Conservation (phyloP, 2,113 vertebrate genomes). For the Hymenochirus boettgeri region DNA sequence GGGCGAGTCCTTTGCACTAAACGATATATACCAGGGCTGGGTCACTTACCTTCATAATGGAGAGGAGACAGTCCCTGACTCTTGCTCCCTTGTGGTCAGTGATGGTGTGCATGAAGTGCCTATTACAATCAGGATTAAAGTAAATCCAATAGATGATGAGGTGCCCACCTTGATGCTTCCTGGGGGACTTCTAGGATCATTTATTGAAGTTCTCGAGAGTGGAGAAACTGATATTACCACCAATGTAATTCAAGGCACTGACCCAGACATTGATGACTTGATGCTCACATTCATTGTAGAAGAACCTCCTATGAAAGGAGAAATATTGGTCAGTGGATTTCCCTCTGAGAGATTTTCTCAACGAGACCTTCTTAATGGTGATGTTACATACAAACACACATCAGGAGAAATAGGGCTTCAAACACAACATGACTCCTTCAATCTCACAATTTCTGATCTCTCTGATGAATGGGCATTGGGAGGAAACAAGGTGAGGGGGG, state of each 20-base stretch:
- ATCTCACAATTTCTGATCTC: constrained; percentile 50
- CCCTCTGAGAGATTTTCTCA: constrained; percentile 53
- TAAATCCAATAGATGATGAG: constrained; percentile 47
- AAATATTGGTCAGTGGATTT: constrained; percentile 50
- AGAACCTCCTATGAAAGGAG: constrained; percentile 50
- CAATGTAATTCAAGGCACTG: constrained; percentile 46
- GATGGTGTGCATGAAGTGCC: constrained; percentile 53
- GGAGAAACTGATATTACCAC: constrained; percentile 50
- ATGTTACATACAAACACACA: constrained; percentile 52
- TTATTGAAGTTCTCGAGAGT: constrained; percentile 56
- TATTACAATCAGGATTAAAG: constrained; percentile 49
- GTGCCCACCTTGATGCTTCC: constrained; percentile 44
- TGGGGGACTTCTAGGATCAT: constrained; percentile 42
- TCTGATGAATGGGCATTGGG: constrained; percentile 47
- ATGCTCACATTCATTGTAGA: constrained; percentile 54
- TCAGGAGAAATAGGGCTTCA: constrained; percentile 56
- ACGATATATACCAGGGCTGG: constrained; percentile 63
- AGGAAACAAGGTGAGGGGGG: constrained; percentile 48
- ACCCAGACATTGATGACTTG: constrained; percentile 46
- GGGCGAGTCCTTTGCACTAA: constrained; percentile 67
- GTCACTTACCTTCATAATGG: constrained; percentile 61
- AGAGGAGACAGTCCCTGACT: constrained; percentile 49
- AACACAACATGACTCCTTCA: constrained; percentile 53
- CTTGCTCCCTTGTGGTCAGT: constrained; percentile 53
- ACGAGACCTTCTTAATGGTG: constrained; percentile 52